A percentile compares a stretch with the other conserved stretches of the same genome.
phyloP scores from a whole-genome alignment of 2,113 vertebrate genomes.

The Columba livia region DNA sequence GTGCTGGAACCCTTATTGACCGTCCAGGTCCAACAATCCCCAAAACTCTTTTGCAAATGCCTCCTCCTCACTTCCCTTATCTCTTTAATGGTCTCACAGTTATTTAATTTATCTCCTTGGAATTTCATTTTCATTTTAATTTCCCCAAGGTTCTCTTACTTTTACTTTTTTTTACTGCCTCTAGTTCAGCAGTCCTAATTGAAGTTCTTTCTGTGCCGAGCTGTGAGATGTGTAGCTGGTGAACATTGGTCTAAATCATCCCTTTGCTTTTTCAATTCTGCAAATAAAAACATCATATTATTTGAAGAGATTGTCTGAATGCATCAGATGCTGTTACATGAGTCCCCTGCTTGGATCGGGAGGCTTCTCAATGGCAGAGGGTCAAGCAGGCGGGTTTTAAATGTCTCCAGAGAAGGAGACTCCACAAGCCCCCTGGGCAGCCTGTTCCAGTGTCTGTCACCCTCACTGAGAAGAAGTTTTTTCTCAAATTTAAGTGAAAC shows the following conservation, averaged over 20 bases:
- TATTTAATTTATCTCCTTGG: slow-evolving; percentile 59
- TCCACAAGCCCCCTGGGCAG: too few relatives aligned
- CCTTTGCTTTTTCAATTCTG: not conserved
- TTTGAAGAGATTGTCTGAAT: not conserved
- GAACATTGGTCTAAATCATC: not conserved
- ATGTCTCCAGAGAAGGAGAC: too few relatives aligned
- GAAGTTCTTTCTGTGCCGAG: not conserved
- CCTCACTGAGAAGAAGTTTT: too few relatives aligned
- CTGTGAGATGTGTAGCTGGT: not conserved
- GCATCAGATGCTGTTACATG: not conserved
- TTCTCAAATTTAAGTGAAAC: too few relatives aligned
- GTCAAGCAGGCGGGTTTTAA: too few relatives aligned
- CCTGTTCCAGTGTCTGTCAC: too few relatives aligned
- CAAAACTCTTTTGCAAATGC: not conserved
- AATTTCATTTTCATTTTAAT: slow-evolving; percentile 61
- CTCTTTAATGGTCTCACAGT: slow-evolving; percentile 7
- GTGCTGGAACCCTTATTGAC: not conserved
- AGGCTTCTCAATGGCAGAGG: not conserved
- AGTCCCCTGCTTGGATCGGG: not conserved
- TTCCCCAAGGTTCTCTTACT: slow-evolving; percentile 39
- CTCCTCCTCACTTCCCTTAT: not conserved
- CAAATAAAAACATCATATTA: not conserved
- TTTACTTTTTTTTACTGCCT: not conserved
- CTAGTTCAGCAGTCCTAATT: not conserved
- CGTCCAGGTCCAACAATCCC: not conserved